Conservation (phyloP, 2,797 vertebrate genomes). For the Amblyopsis hoosieri region DNA sequence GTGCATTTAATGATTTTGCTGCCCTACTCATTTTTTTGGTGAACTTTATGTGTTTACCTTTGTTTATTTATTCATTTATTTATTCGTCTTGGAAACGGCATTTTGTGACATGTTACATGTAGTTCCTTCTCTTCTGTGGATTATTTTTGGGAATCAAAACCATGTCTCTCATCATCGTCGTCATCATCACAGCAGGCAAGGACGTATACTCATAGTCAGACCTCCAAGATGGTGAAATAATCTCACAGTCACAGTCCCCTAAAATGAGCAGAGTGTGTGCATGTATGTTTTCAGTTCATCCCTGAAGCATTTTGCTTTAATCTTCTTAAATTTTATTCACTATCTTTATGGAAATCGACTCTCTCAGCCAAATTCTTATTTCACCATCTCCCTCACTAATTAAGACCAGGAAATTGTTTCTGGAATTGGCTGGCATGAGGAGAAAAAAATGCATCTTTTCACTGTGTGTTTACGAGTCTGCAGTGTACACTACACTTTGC, state of each 20-base stretch:
- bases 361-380: constrained; percentile 61
- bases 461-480: constrained; percentile 37
- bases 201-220: background rate
- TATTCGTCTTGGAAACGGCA: no score
- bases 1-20: no score
- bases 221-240: constrained; percentile 11
- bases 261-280: constrained; percentile 21
- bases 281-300: constrained; percentile 46
- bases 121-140: no score
- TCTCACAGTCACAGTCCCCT: constrained; percentile 12
- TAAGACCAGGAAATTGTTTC: constrained; percentile 66
- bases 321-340: constrained; percentile 73
- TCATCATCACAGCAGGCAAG: background rate
- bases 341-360: constrained; percentile 76
- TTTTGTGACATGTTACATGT: no score
- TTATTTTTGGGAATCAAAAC: no score
- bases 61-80: no score
- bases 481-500: background rate
- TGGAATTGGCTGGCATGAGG: constrained; percentile 56
- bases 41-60: no score
- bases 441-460: constrained; percentile 34
- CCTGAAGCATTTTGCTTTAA: constrained; percentile 64
- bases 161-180: no score
- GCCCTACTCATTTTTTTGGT: no score
- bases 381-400: constrained; percentile 67